Conservation (phyloP, 2,888 invertebrate genomes). For the Cordilura impudica region DNA sequence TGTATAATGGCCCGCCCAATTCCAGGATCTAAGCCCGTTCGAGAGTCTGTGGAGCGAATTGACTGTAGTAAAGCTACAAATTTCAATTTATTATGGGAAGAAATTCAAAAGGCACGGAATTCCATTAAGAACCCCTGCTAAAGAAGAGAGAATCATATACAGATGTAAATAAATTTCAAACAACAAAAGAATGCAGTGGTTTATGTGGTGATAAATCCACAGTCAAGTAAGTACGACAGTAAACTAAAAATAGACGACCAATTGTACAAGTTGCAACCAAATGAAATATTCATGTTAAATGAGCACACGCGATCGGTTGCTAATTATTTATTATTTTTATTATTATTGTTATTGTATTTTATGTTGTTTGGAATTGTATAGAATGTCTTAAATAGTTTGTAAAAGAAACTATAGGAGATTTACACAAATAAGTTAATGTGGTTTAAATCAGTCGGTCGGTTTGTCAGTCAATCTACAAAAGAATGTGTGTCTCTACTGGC, state of each 20-base stretch:
- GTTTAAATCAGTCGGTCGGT: not conserved
- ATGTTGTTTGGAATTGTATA: not conserved
- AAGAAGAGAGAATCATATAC: not conserved
- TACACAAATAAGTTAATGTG: not conserved
- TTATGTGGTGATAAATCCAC: not conserved
- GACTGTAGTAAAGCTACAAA: no score
- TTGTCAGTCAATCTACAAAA: not conserved
- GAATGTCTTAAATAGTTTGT: not conserved
- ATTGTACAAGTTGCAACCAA: not conserved
- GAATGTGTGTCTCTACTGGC: not conserved
- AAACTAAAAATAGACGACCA: not conserved
- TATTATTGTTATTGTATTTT: no score
- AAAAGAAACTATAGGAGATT: not conserved
- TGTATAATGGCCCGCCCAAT: no score
- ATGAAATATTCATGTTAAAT: conserved; percentile 1
- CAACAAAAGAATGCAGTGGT: not conserved
- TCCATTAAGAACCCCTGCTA: not conserved
- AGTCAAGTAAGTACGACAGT: no score
- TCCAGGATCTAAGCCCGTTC: no score
- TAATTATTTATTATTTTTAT: not conserved
- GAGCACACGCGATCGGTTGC: not conserved
- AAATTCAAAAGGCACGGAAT: no score
- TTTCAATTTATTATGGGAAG: no score
- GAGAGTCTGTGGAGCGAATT: no score
- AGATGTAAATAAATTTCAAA: not conserved